Base-by-base conservation (phyloP, 2,113 vertebrate species). In the Sterna hirundo region DNA sequence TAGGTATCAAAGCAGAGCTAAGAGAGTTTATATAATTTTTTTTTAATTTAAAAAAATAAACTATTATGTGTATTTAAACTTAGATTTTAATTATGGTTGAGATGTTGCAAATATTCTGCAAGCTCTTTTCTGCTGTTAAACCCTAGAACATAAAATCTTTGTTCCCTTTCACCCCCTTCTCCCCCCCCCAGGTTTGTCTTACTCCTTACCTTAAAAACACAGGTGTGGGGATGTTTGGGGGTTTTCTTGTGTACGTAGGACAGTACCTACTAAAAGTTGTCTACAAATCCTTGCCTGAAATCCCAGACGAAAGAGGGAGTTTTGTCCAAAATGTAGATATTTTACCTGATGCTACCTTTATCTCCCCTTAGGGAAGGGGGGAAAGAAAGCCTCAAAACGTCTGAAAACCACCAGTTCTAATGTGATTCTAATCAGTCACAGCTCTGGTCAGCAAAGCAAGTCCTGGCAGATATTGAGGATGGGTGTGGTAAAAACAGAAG, bases 361-460 rank as follows among this genome's bases (percentile, higher is more conserved):
- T 82, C 38, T 91, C 30, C 65, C 92, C 78, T 58, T 57, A 71
- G 83, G 94, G 80, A 54, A 94, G 38, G 5, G 47, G 47, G 47
- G 17, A 47, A 62, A 44, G 22, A 14, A 62, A 54, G 13, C 75
- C 52, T 94, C 66, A 90, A 90, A 77, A 86, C 32, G 46, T 92
- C 60, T 58, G 76, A 57, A 92, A 95, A 74, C 86, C 94, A 36
- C 80, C 47, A 15, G 3, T 96, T 96, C 64, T 91, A 25, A 29
- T 40, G 40, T 74, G 78, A 93, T 95, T 83, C 64, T 96, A 90
- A 96, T 94, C 88, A 91, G 68, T 55, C 54, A 42, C 36, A 25
- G 7, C 54, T 74, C 68, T 83, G 94, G 93, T 95, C 96, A 96
- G 83, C 84, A 91, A 36, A 96, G 88, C 93, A 86, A 79, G 81